These are phyloP conservation scores for Anas capensis DNA, from an alignment of 2,797 vertebrate genomes.

Conservation along the genomic window DNA sequence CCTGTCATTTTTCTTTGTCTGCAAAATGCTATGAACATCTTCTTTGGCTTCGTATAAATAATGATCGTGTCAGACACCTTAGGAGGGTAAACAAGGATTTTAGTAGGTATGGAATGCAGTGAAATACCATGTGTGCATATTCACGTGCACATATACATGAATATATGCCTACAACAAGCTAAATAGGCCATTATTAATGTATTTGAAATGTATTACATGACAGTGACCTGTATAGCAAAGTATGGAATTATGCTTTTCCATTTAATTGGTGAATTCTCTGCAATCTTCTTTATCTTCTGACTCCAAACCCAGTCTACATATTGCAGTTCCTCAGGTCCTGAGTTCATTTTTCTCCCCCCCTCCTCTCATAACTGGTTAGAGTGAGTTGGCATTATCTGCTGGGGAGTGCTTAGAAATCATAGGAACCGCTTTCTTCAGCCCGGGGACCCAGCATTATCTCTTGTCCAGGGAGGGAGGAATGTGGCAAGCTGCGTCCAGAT, in stretches of 20 bases:
- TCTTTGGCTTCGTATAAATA: neutral
- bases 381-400: neutral
- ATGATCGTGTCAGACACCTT: neutral
- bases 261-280: neutral
- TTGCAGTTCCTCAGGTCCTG: neutral
- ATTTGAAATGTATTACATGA: neutral
- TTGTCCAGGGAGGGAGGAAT: neutral
- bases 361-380: neutral
- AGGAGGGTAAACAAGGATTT: neutral
- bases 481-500: neutral
- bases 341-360: neutral
- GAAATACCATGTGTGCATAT: neutral
- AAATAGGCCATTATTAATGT: no score
- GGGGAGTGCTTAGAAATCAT: neutral
- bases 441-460: neutral
- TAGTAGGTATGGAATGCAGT: neutral
- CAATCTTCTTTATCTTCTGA: neutral
- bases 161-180: neutral
- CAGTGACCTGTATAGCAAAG: neutral
- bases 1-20: constrained; percentile 6
- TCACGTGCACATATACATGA: neutral
- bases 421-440: neutral
- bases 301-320: neutral
- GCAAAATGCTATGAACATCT: neutral
- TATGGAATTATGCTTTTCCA: neutral